Evolutionary conservation across 2,797 vertebrate species (phyloP).

Genomic region (Hylomyscus alleni): DNA sequence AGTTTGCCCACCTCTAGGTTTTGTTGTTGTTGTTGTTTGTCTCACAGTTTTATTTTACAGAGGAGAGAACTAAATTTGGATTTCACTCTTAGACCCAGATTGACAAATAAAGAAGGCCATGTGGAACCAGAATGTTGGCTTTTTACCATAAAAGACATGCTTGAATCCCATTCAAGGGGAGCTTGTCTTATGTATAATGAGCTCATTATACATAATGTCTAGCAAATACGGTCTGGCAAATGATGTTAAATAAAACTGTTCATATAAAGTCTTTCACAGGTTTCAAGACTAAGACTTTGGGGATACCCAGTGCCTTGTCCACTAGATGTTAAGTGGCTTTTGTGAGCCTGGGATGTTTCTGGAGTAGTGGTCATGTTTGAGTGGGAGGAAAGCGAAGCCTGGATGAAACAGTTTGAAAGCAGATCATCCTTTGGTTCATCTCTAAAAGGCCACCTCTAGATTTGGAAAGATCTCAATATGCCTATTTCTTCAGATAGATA

Average conservation of each 20-base stretch:
- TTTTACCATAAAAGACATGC: slow-evolving; percentile 48
- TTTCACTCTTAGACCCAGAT: slow-evolving; percentile 18
- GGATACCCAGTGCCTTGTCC: slow-evolving; percentile 19
- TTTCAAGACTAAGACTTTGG: slow-evolving; percentile 26
- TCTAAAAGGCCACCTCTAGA: slow-evolving; percentile 52
- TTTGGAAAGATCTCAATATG: slow-evolving; percentile 45
- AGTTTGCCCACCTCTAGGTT: neutral
- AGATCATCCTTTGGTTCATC: slow-evolving; percentile 8
- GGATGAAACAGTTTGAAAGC: neutral
- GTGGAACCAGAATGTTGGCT: slow-evolving; percentile 14
- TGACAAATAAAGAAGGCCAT: slow-evolving; percentile 35
- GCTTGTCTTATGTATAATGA: slow-evolving; percentile 2
- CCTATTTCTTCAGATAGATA: slow-evolving; percentile 32
- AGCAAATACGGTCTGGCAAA: slow-evolving; percentile 15
- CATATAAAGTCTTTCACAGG: neutral
- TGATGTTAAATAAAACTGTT: slow-evolving; percentile 16
- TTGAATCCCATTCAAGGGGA: slow-evolving; percentile 48
- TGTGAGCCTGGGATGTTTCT: slow-evolving; percentile 50
- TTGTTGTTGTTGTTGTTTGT: neutral
- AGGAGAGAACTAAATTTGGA: slow-evolving; percentile 45
- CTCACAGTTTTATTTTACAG: slow-evolving; percentile 56
- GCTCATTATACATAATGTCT: neutral
- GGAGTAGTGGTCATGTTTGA: slow-evolving; percentile 39
- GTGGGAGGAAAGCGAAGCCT: slow-evolving; percentile 24
- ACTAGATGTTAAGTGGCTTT: slow-evolving; percentile 14